These are phyloP conservation scores for Meiosimyza platycephala DNA, from an alignment of 2,888 invertebrate species.

Conservation along the genomic window DNA sequence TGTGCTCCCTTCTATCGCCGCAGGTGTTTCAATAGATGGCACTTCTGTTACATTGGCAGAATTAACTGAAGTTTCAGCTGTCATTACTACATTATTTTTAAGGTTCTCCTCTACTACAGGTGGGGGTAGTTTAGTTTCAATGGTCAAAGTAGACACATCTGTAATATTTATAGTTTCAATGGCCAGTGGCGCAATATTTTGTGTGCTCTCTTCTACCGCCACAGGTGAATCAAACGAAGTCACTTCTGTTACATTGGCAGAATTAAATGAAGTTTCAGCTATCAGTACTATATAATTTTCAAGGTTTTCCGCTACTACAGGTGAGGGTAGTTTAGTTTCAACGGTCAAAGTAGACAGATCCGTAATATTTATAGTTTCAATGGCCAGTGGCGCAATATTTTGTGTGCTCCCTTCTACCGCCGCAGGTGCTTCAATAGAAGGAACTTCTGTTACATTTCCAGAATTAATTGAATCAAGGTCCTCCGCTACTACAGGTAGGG, in stretches of 20 bases:
- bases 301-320: too few relatives aligned
- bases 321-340: not conserved
- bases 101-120: not conserved
- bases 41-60: too few relatives aligned
- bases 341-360: too few relatives aligned
- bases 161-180: too few relatives aligned
- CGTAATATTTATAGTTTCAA: too few relatives aligned
- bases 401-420: not conserved
- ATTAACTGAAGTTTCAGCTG: not conserved
- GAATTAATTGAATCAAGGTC: not conserved
- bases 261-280: not conserved
- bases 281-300: too few relatives aligned
- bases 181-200: too few relatives aligned
- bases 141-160: not conserved
- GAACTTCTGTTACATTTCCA: too few relatives aligned
- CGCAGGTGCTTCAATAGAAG: too few relatives aligned
- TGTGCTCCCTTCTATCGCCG: not conserved
- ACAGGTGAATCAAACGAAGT: too few relatives aligned
- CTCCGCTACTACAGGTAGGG: not conserved
- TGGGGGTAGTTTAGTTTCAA: not conserved
- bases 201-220: too few relatives aligned
- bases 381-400: too few relatives aligned
- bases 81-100: not conserved
- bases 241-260: not conserved
- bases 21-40: not conserved